Conservation (phyloP, 2,113 vertebrate genomes). For the Apteryx mantelli region DNA sequence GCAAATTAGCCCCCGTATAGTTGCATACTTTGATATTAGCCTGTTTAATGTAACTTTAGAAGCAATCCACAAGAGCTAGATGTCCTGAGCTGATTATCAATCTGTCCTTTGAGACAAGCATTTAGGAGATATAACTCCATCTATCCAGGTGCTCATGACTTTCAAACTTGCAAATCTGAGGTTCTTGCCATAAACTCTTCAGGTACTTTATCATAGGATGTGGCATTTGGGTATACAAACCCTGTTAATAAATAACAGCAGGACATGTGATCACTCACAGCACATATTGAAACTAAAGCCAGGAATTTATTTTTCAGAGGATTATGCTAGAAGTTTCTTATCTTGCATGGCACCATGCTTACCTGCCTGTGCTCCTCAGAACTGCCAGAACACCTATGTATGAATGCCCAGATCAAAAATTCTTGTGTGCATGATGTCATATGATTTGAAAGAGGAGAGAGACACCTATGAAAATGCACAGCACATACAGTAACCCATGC, state of each 20-base stretch:
- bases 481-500: not conserved
- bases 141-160: not conserved
- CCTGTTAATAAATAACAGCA: not conserved
- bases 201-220: not conserved
- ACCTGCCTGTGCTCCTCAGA: not conserved
- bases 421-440: fast-evolving
- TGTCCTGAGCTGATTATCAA: not conserved
- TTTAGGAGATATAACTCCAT: not conserved
- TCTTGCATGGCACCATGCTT: not conserved
- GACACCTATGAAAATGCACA: not conserved
- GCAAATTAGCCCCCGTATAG: not conserved
- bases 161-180: not conserved
- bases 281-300: not conserved
- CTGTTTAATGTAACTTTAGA: not conserved
- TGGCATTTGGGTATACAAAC: not conserved
- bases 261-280: not conserved
- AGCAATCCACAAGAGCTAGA: not conserved
- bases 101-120: not conserved
- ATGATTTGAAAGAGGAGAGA: not conserved
- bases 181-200: not conserved
- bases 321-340: not conserved
- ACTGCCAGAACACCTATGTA: not conserved
- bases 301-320: not conserved
- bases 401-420: not conserved
- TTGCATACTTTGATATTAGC: not conserved